phyloP scores from a whole-genome alignment of 2,888 invertebrate genomes.

The Agrochola macilenta region DNA sequence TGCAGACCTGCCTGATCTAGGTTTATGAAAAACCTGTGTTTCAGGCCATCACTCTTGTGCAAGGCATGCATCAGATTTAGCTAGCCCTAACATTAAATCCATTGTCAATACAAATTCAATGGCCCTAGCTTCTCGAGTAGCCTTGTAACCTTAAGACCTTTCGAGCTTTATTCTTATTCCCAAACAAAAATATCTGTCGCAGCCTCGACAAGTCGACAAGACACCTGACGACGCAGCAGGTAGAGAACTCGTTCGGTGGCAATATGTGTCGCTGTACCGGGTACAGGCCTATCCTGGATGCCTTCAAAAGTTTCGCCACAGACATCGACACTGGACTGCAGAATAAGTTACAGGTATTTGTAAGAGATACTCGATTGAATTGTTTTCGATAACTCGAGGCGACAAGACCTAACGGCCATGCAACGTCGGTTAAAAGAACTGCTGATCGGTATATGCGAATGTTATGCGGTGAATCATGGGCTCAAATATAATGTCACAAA shows the following conservation, averaged over 20 bases:
- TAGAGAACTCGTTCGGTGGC: conserved; percentile 94
- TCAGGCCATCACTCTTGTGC: too few species aligned
- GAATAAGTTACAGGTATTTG: conserved; percentile 81
- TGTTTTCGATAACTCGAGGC: neutral
- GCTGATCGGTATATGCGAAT: too few species aligned
- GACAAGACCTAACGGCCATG: neutral
- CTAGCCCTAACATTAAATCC: neutral
- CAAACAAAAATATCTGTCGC: conserved; percentile 41
- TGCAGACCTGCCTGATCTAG: too few species aligned
- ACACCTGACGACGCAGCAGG: conserved; percentile 90
- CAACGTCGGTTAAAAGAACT: neutral
- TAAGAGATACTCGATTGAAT: neutral
- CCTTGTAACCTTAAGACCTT: neutral
- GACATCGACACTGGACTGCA: conserved; percentile 89
- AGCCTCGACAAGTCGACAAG: conserved; percentile 73
- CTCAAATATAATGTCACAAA: too few species aligned
- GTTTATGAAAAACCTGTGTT: too few species aligned
- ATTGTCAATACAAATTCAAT: neutral
- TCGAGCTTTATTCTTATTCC: neutral
- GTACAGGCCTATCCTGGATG: conserved; percentile 94
- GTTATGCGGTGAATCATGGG: too few species aligned
- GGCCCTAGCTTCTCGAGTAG: neutral
- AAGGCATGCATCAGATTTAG: neutral
- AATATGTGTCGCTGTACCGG: conserved; percentile 96
- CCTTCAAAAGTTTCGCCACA: conserved; percentile 93